Base-by-base conservation (phyloP, 2,797 vertebrate species). In the Sorex maritimensis region DNA sequence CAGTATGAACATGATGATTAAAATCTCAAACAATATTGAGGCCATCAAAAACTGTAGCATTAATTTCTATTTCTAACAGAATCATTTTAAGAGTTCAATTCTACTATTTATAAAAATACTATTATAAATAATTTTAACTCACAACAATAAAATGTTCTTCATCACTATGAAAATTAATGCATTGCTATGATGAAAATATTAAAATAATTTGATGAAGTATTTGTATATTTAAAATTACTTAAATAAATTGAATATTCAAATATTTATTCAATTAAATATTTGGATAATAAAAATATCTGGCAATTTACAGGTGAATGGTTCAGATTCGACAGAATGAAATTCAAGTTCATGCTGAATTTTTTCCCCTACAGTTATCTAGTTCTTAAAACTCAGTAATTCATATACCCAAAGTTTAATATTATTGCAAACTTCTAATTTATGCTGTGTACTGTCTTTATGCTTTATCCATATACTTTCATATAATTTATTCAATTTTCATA, bases 141-240 rank as follows among this genome's bases (percentile, higher is more conserved):
- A 61, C 3, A 92, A 55, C 21, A 81, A 73, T 74, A 91, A 86
- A 86, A 73, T 93, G 14, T 52, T 83, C 17, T 71, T 61, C 69
- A 9, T 69, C 38, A 15, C 65, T 81, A 19, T 49, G 6, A 89
- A 83, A 86, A 52, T 23, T 73, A 17, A 46, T 46, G 41, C 15
- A 93, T 81, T 67, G 83, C 26, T 21, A 72, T 80, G n/a, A 58
- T 88, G 21, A 75, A 86, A 92, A 89, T 5, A 58, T 17, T 19
- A 7, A 49, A 49, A 12, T 7, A 49, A 58, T 46, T 74, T 2
- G 46, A 46, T 81, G 63, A 85, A 77, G 24, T 46, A 79, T 71
- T 73, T 89, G 17, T 2, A 63, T 89, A 74, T 79, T 78, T 91
- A 74, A 58, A 73, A 86, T 75, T 28, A 75, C 2, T 34, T 34